Base-by-base conservation (phyloP, 2,888 invertebrate species). In the Lasioglossum oenotherae region DNA sequence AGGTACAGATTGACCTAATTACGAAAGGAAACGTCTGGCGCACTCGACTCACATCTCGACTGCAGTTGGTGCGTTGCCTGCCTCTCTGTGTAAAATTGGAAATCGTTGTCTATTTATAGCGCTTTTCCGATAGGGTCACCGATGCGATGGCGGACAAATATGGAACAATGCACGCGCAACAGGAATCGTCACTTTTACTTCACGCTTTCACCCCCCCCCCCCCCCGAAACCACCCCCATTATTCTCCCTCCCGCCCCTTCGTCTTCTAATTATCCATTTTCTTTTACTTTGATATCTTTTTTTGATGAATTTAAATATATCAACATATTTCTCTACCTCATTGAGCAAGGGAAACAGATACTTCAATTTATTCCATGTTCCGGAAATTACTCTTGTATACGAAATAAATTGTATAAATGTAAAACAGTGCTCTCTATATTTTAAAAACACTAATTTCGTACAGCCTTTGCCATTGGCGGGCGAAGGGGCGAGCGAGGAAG, bases 1-100 rank as follows among this genome's bases (percentile, higher is more conserved):
- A 92, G 91, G 89, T 88, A 87, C 88, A 90, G 92, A 93, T 92
- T 93, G 93, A 93, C 93, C 93, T 91, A 93, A 93, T 93, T 93
- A 92, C 92, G 89, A 92, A 92, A 93, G 92, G 89, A 92, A 93
- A 90, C 90, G 92, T 92, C 92, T 91, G 92, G 89, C 90, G 89
- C 85, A 73, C 82, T 71, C 89, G 88, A 64, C 76, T 78, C 84
- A 74, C 85, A 82, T 87, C 88, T 82, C 85, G 78, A 76, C 84
- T 82, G 82, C 89, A 79, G 69, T 87, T 86, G 86, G 86, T 86
- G 90, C 88, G 86, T 86, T 86, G 86, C 76, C 86, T 89, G 89
- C 85, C 88, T 89, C 88, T 89, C 85, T 79, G 84, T 80, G 73
- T 88, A 87, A 85, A 89, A 89, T 88, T 90, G 88, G 84, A 89